These are phyloP conservation scores for Gonocerus acuteangulatus DNA, from an alignment of 2,888 invertebrate species.

Conservation along the genomic window DNA sequence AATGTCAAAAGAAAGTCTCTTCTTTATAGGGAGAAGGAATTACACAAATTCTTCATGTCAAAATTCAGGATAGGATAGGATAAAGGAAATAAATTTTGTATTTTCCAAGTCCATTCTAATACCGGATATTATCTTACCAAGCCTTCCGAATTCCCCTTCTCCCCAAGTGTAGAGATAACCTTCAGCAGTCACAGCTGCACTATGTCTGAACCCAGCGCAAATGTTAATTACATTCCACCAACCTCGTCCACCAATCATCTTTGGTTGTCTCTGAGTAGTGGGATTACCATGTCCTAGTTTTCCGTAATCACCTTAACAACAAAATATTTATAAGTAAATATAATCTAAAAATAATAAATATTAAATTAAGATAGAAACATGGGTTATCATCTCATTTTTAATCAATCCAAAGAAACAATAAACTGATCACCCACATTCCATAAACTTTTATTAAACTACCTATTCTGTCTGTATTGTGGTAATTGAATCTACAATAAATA, in stretches of 20 bases:
- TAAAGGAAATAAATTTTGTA: no score
- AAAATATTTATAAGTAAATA: neutral
- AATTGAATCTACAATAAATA: no score
- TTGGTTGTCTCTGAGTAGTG: conserved; percentile 50
- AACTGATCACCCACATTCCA: no score
- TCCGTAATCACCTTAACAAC: conserved; percentile 49
- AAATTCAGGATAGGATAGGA: no score
- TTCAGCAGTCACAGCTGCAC: conserved; percentile 51
- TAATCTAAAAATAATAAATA: neutral
- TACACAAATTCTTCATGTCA: no score
- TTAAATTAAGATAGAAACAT: neutral
- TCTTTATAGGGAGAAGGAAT: no score
- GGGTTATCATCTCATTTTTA: neutral
- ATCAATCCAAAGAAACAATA: neutral
- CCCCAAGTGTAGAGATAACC: conserved; percentile 54
- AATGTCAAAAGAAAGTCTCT: no score
- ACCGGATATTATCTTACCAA: conserved; percentile 40
- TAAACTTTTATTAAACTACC: no score
- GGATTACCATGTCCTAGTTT: conserved; percentile 52
- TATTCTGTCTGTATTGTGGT: no score
- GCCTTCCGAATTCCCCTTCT: conserved; percentile 51
- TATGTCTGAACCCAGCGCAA: conserved; percentile 52
- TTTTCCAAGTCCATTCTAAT: no score
- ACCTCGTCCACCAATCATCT: conserved; percentile 47
- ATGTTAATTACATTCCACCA: conserved; percentile 48